Base-by-base conservation (phyloP, 2,113 vertebrate genomes). In the Chrysemys picta region DNA sequence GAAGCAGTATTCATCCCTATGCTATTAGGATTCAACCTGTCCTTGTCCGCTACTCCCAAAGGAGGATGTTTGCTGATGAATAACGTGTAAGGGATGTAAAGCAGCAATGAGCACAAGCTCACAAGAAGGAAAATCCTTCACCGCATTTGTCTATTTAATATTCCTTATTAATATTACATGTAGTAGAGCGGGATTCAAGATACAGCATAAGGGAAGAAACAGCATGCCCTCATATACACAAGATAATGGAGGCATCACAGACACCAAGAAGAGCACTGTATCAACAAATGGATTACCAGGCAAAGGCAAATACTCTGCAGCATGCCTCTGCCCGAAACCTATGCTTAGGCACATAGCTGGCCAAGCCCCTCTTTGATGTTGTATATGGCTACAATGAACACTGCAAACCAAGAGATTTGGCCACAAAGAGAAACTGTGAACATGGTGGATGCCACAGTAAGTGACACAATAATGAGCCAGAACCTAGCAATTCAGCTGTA, bases 311-410 rank as follows among this genome's bases (percentile, higher is more conserved):
- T 62, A 25, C 10, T 54, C 76, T 10, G 22, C 31, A 49, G 2
- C 2, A 49, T 78, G 56, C 47, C 85, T 47, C 24, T 84, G 42
- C 47, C 85, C n/a, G 10, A 85, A 69, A 19, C 29, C 35, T 6
- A 1, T 31, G 31, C 49, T 76, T 91, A 54, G 65, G 72, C 50
- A 78, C 14, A 31, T 4, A 22, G 81, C 53, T 69, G 57, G 56
- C 29, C 35, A 80, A 84, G 45, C 81, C 89, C 29, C 14, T 84
- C 24, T 17, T 24, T 42, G 16, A 1, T 57, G 21, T 5, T 57
- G 3, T 22, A 4, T 13, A 10, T 49, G 49, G 31, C 65, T 57
- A 80, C 52, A 65, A 4, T 1, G 16, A 75, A 22, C 1, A 0
- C 29, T 27, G 6, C 16, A 69, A 11, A 35, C 16, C 12, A 10